Conservation (phyloP, 1,140 invertebrate species). For the Eriocheir sinensis region DNA sequence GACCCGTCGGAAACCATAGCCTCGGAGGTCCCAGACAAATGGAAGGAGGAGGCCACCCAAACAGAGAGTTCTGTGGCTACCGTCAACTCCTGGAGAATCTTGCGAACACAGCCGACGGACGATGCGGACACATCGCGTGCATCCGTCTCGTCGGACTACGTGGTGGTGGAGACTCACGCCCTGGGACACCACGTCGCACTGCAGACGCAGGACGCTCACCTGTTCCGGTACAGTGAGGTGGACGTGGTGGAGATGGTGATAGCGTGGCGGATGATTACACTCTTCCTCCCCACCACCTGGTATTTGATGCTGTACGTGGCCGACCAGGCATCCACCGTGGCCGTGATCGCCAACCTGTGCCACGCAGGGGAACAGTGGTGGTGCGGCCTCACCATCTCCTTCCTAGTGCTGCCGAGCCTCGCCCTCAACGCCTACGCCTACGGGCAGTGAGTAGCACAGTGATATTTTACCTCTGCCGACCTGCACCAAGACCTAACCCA, state of each 20-base stretch:
- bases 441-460: constrained; percentile 68
- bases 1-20: not conserved
- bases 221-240: constrained; percentile 62
- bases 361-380: constrained; percentile 49
- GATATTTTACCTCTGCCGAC: too few species aligned
- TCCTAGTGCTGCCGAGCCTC: constrained; percentile 58
- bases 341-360: constrained; percentile 44
- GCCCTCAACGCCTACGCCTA: constrained; percentile 59
- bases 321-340: constrained; percentile 55
- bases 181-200: constrained; percentile 6
- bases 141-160: not conserved
- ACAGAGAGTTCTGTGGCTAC: constrained; percentile 33
- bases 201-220: constrained; percentile 56
- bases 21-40: not conserved
- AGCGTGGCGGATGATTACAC: constrained; percentile 64
- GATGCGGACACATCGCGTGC: not conserved
- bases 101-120: not conserved
- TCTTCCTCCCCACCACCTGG: constrained; percentile 71
- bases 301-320: constrained; percentile 69
- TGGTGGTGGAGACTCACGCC: constrained; percentile 55
- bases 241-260: constrained; percentile 62
- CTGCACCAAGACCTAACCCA: too few species aligned
- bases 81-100: constrained; percentile 67
- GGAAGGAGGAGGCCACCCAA: not conserved
- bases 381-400: constrained; percentile 53